These are phyloP conservation scores for Odocoileus hemionus DNA, from an alignment of 2,113 vertebrate genomes.

Conservation along the genomic window DNA sequence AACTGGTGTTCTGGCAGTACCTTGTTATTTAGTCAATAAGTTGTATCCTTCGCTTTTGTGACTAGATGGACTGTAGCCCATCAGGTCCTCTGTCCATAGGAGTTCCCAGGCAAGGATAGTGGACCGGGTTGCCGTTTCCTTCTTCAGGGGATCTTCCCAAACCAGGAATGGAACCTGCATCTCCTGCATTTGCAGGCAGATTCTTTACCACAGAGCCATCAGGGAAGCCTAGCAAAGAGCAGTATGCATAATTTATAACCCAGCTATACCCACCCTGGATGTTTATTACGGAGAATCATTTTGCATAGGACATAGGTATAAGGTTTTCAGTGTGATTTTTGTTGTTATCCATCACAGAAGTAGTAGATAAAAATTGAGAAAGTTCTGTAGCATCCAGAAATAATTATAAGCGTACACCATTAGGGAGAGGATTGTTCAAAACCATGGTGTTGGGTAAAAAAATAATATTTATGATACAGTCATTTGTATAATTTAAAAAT, in stretches of 20 bases:
- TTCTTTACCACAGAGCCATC: background rate
- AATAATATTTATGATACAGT: background rate
- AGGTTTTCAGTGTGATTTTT: background rate
- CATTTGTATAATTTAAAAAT: background rate
- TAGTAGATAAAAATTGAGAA: background rate
- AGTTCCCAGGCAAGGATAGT: background rate
- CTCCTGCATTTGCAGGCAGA: background rate
- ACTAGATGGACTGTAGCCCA: background rate
- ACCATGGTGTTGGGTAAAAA: background rate
- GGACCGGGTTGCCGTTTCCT: background rate
- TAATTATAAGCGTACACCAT: background rate
- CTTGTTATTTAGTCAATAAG: background rate
- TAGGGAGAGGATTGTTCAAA: background rate
- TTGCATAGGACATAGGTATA: background rate
- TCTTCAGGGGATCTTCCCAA: background rate
- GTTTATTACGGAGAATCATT: background rate
- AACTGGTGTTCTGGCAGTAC: background rate
- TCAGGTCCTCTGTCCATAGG: background rate
- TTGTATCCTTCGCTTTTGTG: accelerated
- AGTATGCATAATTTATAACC: background rate
- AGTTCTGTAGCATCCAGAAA: background rate
- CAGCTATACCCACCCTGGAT: background rate
- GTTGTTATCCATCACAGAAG: background rate
- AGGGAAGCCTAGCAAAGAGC: background rate
- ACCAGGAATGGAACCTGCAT: background rate